phyloP scores from a whole-genome alignment of 2,113 vertebrate genomes.

The Stictonetta naevosa region DNA sequence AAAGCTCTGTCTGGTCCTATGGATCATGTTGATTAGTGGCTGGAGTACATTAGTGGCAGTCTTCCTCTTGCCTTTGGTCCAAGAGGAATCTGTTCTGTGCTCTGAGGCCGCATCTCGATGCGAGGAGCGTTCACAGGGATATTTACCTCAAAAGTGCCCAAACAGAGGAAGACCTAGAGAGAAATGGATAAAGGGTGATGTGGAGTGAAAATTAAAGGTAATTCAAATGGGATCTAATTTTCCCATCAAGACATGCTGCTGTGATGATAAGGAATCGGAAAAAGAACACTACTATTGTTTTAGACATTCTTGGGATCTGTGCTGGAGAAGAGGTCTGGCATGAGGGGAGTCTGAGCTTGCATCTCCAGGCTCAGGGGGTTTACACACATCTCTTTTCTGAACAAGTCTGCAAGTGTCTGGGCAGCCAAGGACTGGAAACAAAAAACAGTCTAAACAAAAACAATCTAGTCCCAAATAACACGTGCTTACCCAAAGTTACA shows the following conservation, averaged over 20 bases:
- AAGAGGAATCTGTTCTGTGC: background rate
- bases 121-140: background rate
- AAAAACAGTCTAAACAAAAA: background rate
- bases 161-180: background rate
- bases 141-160: background rate
- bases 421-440: background rate
- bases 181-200: background rate
- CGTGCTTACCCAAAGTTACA: background rate
- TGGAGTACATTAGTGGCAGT: background rate
- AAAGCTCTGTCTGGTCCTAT: background rate
- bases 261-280: background rate
- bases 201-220: background rate
- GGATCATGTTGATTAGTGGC: background rate
- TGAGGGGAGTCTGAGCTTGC: background rate
- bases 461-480: background rate
- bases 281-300: background rate
- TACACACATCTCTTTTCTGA: background rate
- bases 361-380: background rate
- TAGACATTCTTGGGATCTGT: background rate
- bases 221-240: background rate
- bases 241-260: background rate
- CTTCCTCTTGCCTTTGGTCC: background rate
- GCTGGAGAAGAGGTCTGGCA: background rate
- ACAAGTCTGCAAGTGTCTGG: background rate
- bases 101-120: background rate